These are phyloP conservation scores for Drosophila diplacantha DNA, from an alignment of 2,888 invertebrate species.

Conservation along the genomic window DNA sequence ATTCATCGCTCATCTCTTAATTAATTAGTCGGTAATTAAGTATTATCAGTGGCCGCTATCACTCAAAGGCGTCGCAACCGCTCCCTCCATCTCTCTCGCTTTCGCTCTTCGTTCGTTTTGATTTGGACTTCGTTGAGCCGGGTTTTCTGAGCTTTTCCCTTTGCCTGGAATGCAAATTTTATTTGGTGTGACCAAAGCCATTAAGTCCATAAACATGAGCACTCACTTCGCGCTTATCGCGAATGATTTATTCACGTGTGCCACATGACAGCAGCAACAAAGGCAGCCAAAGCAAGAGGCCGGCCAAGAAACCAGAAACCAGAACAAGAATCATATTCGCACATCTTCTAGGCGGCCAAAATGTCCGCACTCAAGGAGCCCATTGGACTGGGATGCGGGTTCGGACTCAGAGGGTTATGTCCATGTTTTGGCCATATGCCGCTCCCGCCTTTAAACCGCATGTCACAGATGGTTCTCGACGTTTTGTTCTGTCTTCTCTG, in stretches of 20 bases:
- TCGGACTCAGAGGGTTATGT: not conserved
- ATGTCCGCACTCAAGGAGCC: conserved; percentile 35
- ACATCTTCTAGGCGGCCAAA: conserved; percentile 29
- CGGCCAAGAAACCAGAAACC: conserved; percentile 11
- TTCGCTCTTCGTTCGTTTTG: conserved; percentile 1
- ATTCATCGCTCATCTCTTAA: conserved; percentile 38
- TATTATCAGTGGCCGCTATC: conserved; percentile 56
- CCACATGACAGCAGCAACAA: conserved; percentile 31
- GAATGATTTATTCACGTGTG: conserved; percentile 45
- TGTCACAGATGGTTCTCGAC: conserved; percentile 15
- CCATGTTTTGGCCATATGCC: conserved; percentile 22
- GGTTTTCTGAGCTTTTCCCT: conserved; percentile 8
- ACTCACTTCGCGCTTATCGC: conserved; percentile 40
- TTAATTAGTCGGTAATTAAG: conserved; percentile 46
- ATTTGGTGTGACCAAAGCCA: conserved; percentile 37
- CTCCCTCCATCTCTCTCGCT: conserved; percentile 20
- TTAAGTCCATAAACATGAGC: conserved; percentile 40
- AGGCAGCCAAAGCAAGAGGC: conserved; percentile 13
- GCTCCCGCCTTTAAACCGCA: conserved; percentile 13
- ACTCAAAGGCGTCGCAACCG: conserved; percentile 56
- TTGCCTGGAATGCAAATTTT: conserved; percentile 34
- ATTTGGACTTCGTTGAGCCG: not conserved
- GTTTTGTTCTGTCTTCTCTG: not conserved
- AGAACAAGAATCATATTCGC: conserved; percentile 18
- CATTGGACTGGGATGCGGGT: conserved; percentile 4